phyloP scores from a whole-genome alignment of 2,113 vertebrate species.

The Nothobranchius furzeri region DNA sequence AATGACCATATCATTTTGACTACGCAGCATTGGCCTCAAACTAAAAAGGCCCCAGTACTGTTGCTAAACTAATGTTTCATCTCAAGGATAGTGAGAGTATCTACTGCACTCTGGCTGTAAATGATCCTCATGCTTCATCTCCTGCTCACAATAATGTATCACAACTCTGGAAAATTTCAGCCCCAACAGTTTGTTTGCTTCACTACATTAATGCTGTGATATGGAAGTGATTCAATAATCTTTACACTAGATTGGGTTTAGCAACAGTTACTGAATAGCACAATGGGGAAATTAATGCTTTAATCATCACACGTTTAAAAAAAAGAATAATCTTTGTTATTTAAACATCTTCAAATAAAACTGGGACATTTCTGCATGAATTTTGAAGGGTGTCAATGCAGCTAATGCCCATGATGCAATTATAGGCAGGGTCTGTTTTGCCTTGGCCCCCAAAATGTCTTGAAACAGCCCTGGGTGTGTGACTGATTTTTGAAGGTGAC shows the following conservation, averaged over 20 bases:
- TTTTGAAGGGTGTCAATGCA: too few relatives aligned
- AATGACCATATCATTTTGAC: slow-evolving; percentile 20
- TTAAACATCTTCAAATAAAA: background rate
- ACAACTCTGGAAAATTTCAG: slow-evolving; percentile 48
- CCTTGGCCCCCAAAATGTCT: too few relatives aligned
- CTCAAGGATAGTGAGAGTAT: slow-evolving; percentile 52
- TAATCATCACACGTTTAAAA: background rate
- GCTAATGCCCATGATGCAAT: too few relatives aligned
- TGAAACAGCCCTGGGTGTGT: too few relatives aligned
- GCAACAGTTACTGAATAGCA: background rate
- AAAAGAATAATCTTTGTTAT: background rate
- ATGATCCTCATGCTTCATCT: slow-evolving; percentile 48
- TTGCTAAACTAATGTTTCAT: slow-evolving; percentile 72
- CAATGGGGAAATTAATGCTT: background rate
- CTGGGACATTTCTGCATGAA: too few relatives aligned
- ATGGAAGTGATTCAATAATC: slow-evolving; percentile 5
- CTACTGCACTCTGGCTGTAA: slow-evolving; percentile 61
- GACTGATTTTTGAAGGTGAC: too few relatives aligned
- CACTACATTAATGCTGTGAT: slow-evolving; percentile 3
- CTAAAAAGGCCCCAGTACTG: slow-evolving; percentile 61
- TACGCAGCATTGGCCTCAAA: slow-evolving; percentile 30
- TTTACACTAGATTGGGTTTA: background rate
- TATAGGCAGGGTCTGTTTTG: too few relatives aligned
- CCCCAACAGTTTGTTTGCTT: slow-evolving; percentile 52
- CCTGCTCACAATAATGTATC: slow-evolving; percentile 56